Percentiles rank a stretch among this genome's conserved stretches.
Evolutionary conservation across 2,113 vertebrate genomes (phyloP).

Genomic region (Datnioides undecimradiatus): DNA sequence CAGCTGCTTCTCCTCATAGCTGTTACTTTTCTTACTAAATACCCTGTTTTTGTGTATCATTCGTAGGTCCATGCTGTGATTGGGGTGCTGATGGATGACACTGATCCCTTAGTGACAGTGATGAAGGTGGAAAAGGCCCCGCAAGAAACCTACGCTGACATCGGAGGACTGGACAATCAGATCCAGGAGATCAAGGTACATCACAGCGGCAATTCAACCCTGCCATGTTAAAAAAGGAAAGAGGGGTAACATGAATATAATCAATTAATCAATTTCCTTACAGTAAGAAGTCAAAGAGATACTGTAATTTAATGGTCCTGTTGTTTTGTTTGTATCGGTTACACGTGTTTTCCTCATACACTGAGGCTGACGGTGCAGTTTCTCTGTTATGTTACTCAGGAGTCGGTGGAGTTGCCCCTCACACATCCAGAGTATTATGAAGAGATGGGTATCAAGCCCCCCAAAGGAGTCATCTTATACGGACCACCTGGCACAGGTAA

Average conservation of each 20-base stretch:
- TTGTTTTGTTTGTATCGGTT: background rate
- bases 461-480: constrained; percentile 98
- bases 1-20: background rate
- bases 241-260: background rate
- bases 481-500: constrained; percentile 96
- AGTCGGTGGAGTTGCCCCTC: constrained; percentile 97
- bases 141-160: constrained; percentile 97
- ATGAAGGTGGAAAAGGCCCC: constrained; percentile 99
- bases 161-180: constrained; percentile 96
- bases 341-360: background rate
- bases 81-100: constrained; percentile 98
- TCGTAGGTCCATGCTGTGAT: constrained; percentile 96
- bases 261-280: no score
- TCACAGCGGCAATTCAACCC: background rate
- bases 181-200: constrained; percentile 98
- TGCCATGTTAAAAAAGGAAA: background rate
- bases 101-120: constrained; percentile 96
- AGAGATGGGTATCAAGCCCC: constrained; percentile 99
- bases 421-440: constrained; percentile 99
- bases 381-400: constrained; percentile 81
- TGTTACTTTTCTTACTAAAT: background rate
- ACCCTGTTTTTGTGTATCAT: background rate
- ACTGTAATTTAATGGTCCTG: background rate
- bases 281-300: no score
- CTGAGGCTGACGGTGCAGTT: background rate